These are phyloP conservation scores for Masnerella sp. DNA, from an alignment of 2,888 invertebrate species.

Conservation along the genomic window DNA sequence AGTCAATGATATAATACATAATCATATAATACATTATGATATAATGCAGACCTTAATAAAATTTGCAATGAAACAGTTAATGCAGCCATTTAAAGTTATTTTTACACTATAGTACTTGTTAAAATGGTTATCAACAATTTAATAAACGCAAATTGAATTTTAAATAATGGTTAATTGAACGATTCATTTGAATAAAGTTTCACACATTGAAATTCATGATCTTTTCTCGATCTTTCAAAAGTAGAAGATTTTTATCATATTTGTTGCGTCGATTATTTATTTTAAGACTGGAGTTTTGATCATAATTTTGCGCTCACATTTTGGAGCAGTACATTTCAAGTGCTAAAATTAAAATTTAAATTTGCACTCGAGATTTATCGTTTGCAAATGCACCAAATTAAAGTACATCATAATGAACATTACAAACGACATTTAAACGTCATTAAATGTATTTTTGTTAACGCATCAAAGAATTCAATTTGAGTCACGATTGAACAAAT, in stretches of 20 bases:
- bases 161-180: no score
- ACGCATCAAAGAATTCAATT: neutral
- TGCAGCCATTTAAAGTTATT: slow-evolving; percentile 26
- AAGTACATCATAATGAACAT: neutral
- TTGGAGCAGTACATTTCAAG: slow-evolving; percentile 8
- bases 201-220: neutral
- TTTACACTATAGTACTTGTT: slow-evolving; percentile 14
- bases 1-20: slow-evolving; percentile 45
- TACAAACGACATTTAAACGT: neutral
- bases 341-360: slow-evolving; percentile 20
- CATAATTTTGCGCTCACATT: neutral
- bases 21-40: slow-evolving; percentile 40
- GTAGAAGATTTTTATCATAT: neutral
- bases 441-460: slow-evolving; percentile 2
- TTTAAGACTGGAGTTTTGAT: slow-evolving; percentile 7
- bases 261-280: slow-evolving; percentile 24
- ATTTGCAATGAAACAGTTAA: slow-evolving; percentile 39
- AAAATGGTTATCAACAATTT: slow-evolving; percentile 15
- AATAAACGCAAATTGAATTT: slow-evolving; percentile 8
- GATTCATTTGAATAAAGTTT: no score
- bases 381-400: neutral
- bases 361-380: slow-evolving; percentile 9
- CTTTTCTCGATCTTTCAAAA: neutral
- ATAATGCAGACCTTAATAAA: slow-evolving; percentile 42
- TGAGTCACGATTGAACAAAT: neutral